Conservation (phyloP, 2,888 invertebrate genomes). For the Nematopogon swammerdamellus region DNA sequence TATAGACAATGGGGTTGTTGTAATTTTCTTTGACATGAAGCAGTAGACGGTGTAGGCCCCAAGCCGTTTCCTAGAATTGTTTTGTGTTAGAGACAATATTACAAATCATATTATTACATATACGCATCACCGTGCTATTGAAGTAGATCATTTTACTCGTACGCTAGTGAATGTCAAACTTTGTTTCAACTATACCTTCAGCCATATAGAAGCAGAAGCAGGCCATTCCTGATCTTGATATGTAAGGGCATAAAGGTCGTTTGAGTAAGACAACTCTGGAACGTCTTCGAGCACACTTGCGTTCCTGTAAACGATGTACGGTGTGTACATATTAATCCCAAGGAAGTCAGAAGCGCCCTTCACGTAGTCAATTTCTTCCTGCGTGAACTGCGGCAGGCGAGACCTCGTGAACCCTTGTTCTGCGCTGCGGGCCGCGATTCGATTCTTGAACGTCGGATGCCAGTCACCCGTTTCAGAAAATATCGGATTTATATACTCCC, state of each 20-base stretch:
- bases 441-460: constrained; percentile 13
- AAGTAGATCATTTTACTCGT: no score
- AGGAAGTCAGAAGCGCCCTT: constrained; percentile 16
- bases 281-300: constrained; percentile 11
- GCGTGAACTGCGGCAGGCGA: constrained; percentile 15
- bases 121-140: no score
- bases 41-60: constrained; percentile 33
- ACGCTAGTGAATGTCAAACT: no score
- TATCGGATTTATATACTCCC: constrained; percentile 10
- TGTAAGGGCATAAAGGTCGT: constrained; percentile 12
- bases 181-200: no score
- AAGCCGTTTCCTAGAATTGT: constrained; percentile 34
- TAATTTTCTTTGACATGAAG: constrained; percentile 29
- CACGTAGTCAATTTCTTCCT: constrained; percentile 12
- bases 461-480: constrained; percentile 15
- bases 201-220: constrained; percentile 9
- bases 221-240: constrained; percentile 17
- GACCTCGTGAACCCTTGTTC: constrained; percentile 14
- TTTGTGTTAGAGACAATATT: no score
- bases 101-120: no score
- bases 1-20: constrained; percentile 26
- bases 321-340: constrained; percentile 15
- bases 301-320: constrained; percentile 16
- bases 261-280: constrained; percentile 11
- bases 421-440: constrained; percentile 13